phyloP scores from a whole-genome alignment of 2,888 invertebrate genomes.

The Dryobotodes eremita region DNA sequence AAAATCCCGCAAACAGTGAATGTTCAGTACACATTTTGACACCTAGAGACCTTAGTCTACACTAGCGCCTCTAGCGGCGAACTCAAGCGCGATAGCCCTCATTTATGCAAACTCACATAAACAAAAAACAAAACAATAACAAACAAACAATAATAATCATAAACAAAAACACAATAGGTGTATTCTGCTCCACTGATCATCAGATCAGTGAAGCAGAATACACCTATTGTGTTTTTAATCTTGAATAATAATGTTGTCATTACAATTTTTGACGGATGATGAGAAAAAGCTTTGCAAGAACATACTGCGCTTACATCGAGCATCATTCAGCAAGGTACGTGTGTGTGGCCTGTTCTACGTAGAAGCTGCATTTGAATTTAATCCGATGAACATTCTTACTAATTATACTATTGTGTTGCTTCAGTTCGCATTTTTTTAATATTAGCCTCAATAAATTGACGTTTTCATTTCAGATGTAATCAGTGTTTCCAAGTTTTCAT shows the following conservation, averaged over 20 bases:
- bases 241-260: not conserved
- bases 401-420: constrained; percentile 5
- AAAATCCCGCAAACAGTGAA: no score
- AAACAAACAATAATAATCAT: no score
- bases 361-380: constrained; percentile 13
- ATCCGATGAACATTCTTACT: not conserved
- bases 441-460: not conserved
- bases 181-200: no score
- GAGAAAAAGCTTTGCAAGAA: constrained; percentile 21
- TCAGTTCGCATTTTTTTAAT: constrained; percentile 13
- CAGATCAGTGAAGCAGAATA: no score
- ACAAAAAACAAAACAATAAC: no score
- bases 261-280: constrained; percentile 3
- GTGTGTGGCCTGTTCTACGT: constrained; percentile 9
- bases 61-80: no score
- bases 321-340: constrained; percentile 23
- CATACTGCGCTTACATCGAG: constrained; percentile 22
- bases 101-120: no score
- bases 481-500: not conserved
- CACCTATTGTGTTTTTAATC: no score
- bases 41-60: no score
- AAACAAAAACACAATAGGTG: no score
- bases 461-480: not conserved
- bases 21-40: no score
- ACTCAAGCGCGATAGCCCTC: no score